Percentiles rank a stretch among this genome's conserved stretches.
Conservation (phyloP, 1,140 invertebrate genomes). For the Ctenoplectra terminalis region DNA sequence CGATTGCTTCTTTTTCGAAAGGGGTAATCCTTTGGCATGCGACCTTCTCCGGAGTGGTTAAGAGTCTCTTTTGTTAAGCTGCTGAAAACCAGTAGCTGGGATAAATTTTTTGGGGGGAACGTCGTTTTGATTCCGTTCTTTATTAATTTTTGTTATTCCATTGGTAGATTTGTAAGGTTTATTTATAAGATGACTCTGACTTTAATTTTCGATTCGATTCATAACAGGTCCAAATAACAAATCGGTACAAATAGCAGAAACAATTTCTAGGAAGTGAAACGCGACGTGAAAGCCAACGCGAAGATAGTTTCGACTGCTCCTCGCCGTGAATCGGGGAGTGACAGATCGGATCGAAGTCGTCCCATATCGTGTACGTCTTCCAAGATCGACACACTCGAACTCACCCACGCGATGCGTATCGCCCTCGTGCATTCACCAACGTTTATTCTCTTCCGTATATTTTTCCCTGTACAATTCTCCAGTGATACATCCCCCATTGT, state of each 20-base stretch:
- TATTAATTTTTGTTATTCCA: background rate
- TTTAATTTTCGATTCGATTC: no score
- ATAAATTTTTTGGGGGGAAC: background rate
- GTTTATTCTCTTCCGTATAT: conserved; percentile 26
- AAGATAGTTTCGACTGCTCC: conserved; percentile 33
- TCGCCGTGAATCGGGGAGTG: conserved; percentile 63
- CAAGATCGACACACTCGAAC: conserved; percentile 44
- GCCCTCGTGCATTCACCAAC: no score
- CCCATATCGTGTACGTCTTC: conserved; percentile 73
- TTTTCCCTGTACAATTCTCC: background rate
- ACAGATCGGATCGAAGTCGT: conserved; percentile 73
- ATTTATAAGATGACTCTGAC: no score
- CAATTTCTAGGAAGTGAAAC: conserved; percentile 40
- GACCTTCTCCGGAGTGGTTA: background rate
- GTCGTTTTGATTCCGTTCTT: background rate
- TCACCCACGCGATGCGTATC: conserved; percentile 56
- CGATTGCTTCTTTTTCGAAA: background rate
- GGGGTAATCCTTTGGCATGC: conserved; percentile 27
- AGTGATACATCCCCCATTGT: background rate
- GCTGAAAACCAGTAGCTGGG: conserved; percentile 10
- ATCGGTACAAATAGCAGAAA: no score
- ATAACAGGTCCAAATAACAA: no score
- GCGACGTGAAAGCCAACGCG: conserved; percentile 44
- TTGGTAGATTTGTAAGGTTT: background rate
- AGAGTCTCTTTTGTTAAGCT: background rate